Evolutionary conservation across 2,797 vertebrate genomes (phyloP), one percentile per base, ranked within the genome.

Genomic region (Takifugu ocellatus): DNA sequence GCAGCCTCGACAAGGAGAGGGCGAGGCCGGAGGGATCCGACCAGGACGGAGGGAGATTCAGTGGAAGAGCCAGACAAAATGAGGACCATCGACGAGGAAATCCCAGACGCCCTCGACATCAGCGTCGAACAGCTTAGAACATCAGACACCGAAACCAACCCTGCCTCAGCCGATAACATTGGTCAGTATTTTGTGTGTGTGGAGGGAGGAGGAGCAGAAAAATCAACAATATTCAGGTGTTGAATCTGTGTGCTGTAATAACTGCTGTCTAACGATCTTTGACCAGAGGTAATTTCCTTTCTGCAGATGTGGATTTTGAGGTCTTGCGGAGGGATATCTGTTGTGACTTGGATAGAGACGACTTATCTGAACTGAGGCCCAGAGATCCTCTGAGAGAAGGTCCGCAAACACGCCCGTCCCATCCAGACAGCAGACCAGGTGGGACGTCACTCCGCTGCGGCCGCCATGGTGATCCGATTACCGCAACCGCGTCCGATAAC

Each of bases 61-160:
- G 3, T 31, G 0, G 77, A 90, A 14, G 91, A 90, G 8, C 68
- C 78, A 0, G 94, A 95, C 67, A 75, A 79, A 25, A 91, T 94
- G 90, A 93, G 94, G 69, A 85, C 92, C 14, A 83, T 89, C 9
- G 82, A 92, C 10, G 90, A 93, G 43, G 87, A 90, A 63, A 29
- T 56, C n/a, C 66, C 79, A 0, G 66, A 68, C 24, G 68, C 84
- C 29, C 61, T 87, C 16, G 82, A 94, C 43, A 58, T 87, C 6
- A 95, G 93, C 85, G 81, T 93, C 0, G 92, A 95, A 59, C 62
- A 84, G 45, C 79, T 95, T 2, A 81, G 78, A 50, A 78, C 52
- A n/a, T 93, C 91, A 0, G 91, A 94, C 42, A 78, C 84, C 0
- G 85, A 89, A 12, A 77, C 82, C 25, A 49, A 59, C 25, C 59